These are phyloP conservation scores for Microtus agrestis DNA, from an alignment of 2,797 vertebrate genomes.

Conservation along the genomic window DNA sequence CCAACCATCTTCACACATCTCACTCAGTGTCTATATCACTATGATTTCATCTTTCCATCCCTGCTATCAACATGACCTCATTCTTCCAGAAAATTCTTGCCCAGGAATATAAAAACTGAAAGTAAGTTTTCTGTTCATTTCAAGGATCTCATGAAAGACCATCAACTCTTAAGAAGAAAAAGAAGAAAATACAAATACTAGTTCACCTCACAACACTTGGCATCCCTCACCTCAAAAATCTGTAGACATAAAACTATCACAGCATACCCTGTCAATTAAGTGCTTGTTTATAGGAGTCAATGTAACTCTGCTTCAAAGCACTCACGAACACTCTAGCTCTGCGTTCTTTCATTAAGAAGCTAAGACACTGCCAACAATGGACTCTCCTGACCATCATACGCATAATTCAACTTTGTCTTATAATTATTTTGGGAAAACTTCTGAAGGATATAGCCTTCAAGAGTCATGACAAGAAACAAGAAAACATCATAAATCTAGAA, in stretches of 20 bases:
- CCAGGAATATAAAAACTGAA: constrained; percentile 21
- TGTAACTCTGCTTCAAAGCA: not conserved
- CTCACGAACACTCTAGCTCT: not conserved
- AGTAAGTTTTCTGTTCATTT: constrained; percentile 46
- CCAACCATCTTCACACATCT: not conserved
- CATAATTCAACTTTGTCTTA: constrained; percentile 15
- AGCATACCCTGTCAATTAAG: not conserved
- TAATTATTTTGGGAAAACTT: not conserved
- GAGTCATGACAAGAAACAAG: not conserved
- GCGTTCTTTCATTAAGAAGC: not conserved
- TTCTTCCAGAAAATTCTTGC: constrained; percentile 40
- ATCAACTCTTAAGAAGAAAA: constrained; percentile 12
- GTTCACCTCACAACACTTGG: not conserved
- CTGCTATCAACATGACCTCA: not conserved
- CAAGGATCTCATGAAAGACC: constrained; percentile 22
- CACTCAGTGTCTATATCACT: not conserved
- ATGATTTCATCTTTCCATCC: not conserved
- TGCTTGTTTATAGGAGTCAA: not conserved
- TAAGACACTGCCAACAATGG: not conserved
- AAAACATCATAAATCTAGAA: constrained; percentile 1
- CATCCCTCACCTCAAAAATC: constrained; percentile 17
- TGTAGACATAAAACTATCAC: not conserved
- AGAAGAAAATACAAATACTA: not conserved
- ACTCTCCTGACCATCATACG: not conserved
- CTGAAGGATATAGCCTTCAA: not conserved